phyloP scores from a whole-genome alignment of 2,888 invertebrate species.

The Pinctada fucata region DNA sequence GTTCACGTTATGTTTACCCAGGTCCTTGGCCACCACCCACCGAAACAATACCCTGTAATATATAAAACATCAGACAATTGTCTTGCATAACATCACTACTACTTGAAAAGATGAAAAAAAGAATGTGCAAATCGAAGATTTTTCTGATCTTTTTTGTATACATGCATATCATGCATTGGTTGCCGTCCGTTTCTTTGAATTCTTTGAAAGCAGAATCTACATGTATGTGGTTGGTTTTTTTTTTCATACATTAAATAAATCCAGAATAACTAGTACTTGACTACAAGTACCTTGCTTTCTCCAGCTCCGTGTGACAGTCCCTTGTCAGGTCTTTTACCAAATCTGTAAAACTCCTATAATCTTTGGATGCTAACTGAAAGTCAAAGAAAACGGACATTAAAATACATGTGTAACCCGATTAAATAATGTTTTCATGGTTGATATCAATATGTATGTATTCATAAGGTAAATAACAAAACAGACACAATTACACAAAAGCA shows the following conservation, averaged over 20 bases:
- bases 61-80: background rate
- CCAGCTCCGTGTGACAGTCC: slow-evolving; percentile 95
- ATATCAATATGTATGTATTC: too few species aligned
- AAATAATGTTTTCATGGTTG: too few species aligned
- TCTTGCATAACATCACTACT: background rate
- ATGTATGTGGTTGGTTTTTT: too few species aligned
- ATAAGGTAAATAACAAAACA: too few species aligned
- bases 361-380: slow-evolving; percentile 92
- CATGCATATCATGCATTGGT: too few species aligned
- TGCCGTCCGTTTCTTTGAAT: too few species aligned
- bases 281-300: slow-evolving; percentile 88
- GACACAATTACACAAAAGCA: too few species aligned
- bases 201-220: too few species aligned
- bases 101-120: too few species aligned
- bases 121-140: too few species aligned
- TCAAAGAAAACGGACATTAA: background rate
- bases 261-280: too few species aligned
- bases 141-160: background rate
- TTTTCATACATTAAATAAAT: too few species aligned
- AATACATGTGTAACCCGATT: background rate
- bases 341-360: slow-evolving; percentile 98
- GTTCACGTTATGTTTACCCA: slow-evolving; percentile 91
- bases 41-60: slow-evolving; percentile 90
- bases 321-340: slow-evolving; percentile 95
- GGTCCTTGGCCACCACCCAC: slow-evolving; percentile 99